These are phyloP conservation scores for Chromis chromis DNA, from an alignment of 2,797 vertebrate species.

Conservation along the genomic window DNA sequence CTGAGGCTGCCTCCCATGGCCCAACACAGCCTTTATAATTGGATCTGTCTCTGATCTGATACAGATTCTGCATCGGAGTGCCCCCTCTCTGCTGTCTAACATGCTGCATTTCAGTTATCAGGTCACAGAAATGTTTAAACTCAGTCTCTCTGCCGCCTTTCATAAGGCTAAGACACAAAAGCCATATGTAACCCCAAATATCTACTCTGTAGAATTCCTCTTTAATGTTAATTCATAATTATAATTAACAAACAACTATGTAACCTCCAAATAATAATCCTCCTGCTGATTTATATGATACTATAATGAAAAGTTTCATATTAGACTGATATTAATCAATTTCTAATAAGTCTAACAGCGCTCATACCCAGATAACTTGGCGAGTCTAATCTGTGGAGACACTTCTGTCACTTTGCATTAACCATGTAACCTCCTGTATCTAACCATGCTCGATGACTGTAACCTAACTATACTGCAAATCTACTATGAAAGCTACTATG, in stretches of 20 bases:
- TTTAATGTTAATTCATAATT: conserved; percentile 4
- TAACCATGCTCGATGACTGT: conserved; percentile 23
- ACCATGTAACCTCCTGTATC: conserved; percentile 23
- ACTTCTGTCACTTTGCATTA: background rate
- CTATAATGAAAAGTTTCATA: conserved; percentile 1
- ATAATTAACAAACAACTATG: conserved; percentile 19
- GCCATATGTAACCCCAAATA: conserved; percentile 19
- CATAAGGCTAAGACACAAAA: background rate
- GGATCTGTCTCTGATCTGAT: conserved; percentile 41
- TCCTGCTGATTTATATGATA: conserved; percentile 9
- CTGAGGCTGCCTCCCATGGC: conserved; percentile 17
- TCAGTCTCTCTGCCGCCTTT: background rate
- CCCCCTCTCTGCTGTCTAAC: conserved; percentile 34
- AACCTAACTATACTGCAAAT: conserved; percentile 17
- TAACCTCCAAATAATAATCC: conserved; percentile 42
- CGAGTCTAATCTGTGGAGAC: conserved; percentile 6
- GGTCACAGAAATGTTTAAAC: background rate
- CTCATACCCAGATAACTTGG: background rate
- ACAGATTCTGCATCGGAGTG: conserved; percentile 30
- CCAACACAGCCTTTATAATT: conserved; percentile 30
- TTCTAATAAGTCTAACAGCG: conserved; percentile 12
- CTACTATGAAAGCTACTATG: background rate
- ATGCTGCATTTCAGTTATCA: conserved; percentile 12
- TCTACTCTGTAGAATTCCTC: background rate
- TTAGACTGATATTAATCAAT: conserved; percentile 21